phyloP scores from a whole-genome alignment of 2,797 vertebrate species.

The Ctenopoma kingsleyae region DNA sequence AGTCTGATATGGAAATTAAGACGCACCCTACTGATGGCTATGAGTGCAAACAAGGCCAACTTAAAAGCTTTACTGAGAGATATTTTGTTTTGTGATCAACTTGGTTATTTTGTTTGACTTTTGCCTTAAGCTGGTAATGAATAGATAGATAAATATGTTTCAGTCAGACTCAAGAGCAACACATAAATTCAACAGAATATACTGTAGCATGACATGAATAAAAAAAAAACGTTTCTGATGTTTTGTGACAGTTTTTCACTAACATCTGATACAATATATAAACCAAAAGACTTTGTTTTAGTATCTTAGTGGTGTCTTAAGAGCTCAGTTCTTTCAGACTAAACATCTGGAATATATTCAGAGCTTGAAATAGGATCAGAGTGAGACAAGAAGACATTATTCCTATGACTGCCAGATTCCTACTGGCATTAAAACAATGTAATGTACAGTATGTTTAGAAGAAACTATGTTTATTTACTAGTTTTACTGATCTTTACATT shows the following conservation, averaged over 20 bases:
- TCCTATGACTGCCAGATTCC: background rate
- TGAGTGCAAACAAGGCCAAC: conserved; percentile 41
- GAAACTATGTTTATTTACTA: background rate
- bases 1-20: conserved; percentile 62
- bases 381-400: background rate
- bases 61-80: conserved; percentile 27
- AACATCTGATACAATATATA: too few species aligned
- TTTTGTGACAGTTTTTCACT: background rate
- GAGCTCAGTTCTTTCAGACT: background rate
- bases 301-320: background rate
- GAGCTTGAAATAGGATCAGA: background rate
- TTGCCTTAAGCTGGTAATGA: background rate
- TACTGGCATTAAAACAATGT: too few species aligned
- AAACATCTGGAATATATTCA: background rate
- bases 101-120: background rate
- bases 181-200: background rate
- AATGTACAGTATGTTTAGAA: too few species aligned
- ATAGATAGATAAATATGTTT: background rate
- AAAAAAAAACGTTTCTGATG: background rate
- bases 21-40: conserved; percentile 37
- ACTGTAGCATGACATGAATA: too few species aligned
- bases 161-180: background rate
- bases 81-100: conserved; percentile 16
- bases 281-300: too few species aligned
- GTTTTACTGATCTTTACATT: background rate